Conservation (phyloP, 2,113 vertebrate species). For the Motacilla alba region DNA sequence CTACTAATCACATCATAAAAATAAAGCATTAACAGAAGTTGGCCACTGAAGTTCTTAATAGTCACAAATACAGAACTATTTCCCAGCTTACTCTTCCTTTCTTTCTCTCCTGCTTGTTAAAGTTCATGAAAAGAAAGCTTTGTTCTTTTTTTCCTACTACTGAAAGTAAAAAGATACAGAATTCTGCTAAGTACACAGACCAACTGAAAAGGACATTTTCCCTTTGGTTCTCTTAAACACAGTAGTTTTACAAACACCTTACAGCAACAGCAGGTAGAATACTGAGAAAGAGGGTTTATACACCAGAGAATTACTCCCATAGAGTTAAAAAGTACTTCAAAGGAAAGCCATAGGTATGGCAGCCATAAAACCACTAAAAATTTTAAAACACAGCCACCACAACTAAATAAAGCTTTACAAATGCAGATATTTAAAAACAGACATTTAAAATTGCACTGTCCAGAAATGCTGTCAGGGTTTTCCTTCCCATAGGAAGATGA, state of each 20-base stretch:
- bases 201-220: background rate
- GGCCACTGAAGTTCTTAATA: background rate
- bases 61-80: background rate
- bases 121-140: background rate
- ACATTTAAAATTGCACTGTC: background rate
- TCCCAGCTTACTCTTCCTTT: background rate
- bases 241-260: background rate
- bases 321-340: background rate
- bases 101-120: background rate
- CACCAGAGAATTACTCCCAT: background rate
- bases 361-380: background rate
- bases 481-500: slow-evolving; percentile 23
- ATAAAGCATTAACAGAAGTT: background rate
- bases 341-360: background rate
- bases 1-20: background rate
- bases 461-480: background rate
- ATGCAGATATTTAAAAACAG: background rate
- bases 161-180: background rate
- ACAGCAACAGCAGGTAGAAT: background rate
- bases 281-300: background rate
- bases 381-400: background rate
- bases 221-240: background rate
- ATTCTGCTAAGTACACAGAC: background rate
- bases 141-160: background rate
- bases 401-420: background rate